These are phyloP conservation scores for Chloroceryle inda DNA, from an alignment of 2,797 vertebrate species.

Conservation along the genomic window DNA sequence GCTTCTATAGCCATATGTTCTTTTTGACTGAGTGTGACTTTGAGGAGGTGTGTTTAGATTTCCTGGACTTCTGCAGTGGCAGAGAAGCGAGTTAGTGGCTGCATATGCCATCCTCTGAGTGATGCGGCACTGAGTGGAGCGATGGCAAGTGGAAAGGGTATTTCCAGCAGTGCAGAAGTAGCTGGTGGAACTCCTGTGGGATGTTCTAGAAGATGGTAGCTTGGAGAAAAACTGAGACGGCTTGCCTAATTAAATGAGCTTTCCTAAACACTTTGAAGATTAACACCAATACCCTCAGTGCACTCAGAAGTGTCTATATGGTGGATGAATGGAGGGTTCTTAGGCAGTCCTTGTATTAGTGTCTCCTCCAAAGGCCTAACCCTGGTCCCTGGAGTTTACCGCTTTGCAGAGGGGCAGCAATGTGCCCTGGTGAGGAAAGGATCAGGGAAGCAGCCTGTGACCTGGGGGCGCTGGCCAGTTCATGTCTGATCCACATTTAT, in stretches of 20 bases:
- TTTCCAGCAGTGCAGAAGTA: neutral
- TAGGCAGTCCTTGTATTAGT: neutral
- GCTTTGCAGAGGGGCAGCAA: neutral
- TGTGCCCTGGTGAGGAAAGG: neutral
- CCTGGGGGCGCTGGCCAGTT: neutral
- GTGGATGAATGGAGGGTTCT: neutral
- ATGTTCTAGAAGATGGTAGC: constrained; percentile 2
- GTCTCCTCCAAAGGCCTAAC: neutral
- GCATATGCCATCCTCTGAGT: neutral
- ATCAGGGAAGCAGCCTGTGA: neutral
- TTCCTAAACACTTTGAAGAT: neutral
- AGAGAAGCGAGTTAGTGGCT: neutral
- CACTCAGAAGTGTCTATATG: neutral
- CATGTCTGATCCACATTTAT: neutral
- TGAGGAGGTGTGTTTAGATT: constrained; percentile 23
- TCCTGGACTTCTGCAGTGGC: neutral
- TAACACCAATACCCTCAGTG: neutral
- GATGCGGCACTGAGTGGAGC: neutral
- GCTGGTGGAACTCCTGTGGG: neutral
- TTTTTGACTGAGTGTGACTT: constrained; percentile 10
- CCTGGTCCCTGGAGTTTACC: neutral
- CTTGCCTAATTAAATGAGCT: neutral
- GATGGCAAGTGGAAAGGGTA: neutral
- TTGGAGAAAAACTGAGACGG: neutral
- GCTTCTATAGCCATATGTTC: neutral